These are phyloP conservation scores for Drosophila antonietae DNA, from an alignment of 2,888 invertebrate species.

Conservation along the genomic window DNA sequence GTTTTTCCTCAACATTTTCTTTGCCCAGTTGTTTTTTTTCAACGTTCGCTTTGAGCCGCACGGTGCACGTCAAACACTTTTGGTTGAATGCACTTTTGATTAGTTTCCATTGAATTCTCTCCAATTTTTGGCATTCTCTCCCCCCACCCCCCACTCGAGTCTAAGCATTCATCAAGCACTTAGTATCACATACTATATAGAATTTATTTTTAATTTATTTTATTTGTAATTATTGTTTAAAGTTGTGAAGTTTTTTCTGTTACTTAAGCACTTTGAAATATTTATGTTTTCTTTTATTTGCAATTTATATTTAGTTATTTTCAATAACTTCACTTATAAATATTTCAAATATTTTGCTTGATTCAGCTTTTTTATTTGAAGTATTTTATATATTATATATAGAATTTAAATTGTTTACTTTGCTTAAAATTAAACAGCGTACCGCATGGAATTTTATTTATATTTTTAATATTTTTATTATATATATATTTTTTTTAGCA, in stretches of 20 bases:
- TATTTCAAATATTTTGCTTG: background rate
- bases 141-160: background rate
- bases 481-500: background rate
- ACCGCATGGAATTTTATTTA: background rate
- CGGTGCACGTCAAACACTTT: conserved; percentile 53
- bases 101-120: conserved; percentile 33
- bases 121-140: conserved; percentile 1
- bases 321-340: background rate
- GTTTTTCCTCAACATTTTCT: conserved; percentile 10
- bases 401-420: conserved; percentile 26
- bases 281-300: too few species aligned
- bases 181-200: background rate
- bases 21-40: conserved; percentile 2
- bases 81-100: conserved; percentile 78
- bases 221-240: background rate
- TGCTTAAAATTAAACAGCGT: background rate
- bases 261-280: background rate
- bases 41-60: conserved; percentile 24
- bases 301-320: background rate
- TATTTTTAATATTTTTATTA: background rate
- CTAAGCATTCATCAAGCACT: background rate
- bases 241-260: background rate
- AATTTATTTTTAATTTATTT: background rate
- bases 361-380: background rate
- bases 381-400: conserved; percentile 39